A percentile compares a stretch with the other conserved stretches of the same genome.
These are phyloP conservation scores for Chironex yamaguchii DNA, from an alignment of 30 jellyfish, hydroid and myxozoan species.

Conservation along the genomic window DNA sequence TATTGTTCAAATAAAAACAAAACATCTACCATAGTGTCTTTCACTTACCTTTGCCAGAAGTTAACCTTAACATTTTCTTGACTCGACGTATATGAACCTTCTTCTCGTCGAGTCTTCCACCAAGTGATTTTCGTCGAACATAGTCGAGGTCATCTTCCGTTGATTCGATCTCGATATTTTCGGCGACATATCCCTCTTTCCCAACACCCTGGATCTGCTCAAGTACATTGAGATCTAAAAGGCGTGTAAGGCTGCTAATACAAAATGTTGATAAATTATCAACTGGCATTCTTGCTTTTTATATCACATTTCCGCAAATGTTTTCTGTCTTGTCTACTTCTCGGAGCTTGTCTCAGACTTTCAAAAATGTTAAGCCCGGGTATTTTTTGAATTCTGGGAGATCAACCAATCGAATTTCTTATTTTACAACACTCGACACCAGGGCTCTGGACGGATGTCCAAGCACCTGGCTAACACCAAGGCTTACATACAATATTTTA, in stretches of 20 bases:
- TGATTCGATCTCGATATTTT: slow-evolving; percentile 73
- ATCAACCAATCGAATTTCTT: too few species aligned
- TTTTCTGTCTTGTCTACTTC: too few species aligned
- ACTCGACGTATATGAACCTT: neutral
- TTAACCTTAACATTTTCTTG: slow-evolving; percentile 15
- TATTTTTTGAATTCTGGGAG: too few species aligned
- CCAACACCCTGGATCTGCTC: slow-evolving; percentile 68
- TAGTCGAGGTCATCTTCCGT: neutral
- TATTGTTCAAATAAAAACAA: neutral
- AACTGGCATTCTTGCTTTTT: too few species aligned
- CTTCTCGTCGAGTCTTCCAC: neutral
- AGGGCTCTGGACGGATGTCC: too few species aligned
- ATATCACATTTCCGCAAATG: too few species aligned
- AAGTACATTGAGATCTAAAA: slow-evolving; percentile 75
- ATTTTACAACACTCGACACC: too few species aligned
- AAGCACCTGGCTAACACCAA: too few species aligned
- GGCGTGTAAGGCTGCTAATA: slow-evolving; percentile 76
- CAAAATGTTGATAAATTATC: slow-evolving; percentile 84
- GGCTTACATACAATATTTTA: too few species aligned
- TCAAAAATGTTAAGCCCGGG: too few species aligned
- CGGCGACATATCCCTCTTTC: slow-evolving; percentile 69
- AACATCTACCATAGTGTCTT: neutral
- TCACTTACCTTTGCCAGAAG: slow-evolving; percentile 34
- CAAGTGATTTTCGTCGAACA: neutral
- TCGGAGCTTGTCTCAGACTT: too few species aligned